Evolutionary conservation across 1,140 invertebrate genomes (phyloP).

Genomic region (Eupristina koningsbergeri): DNA sequence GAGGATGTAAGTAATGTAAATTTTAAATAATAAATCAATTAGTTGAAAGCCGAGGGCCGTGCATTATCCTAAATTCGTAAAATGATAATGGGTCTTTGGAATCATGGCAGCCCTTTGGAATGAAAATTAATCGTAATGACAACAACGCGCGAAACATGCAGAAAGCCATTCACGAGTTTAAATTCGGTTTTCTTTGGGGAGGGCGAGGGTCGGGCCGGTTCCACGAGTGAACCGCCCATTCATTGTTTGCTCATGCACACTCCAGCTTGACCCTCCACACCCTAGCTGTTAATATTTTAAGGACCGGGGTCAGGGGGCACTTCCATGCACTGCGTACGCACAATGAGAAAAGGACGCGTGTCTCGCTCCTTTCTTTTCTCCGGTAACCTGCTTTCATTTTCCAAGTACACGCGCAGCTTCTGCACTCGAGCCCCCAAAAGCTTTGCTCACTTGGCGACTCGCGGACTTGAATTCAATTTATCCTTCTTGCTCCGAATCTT

Average conservation of each 20-base stretch:
- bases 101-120: no score
- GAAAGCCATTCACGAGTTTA: not conserved
- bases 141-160: not conserved
- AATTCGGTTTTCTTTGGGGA: constrained; percentile 17
- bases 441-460: not conserved
- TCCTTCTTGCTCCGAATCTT: no score
- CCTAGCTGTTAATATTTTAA: constrained; percentile 45
- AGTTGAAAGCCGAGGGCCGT: not conserved
- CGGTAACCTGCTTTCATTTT: constrained; percentile 34
- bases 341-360: constrained; percentile 8
- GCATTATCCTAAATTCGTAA: not conserved
- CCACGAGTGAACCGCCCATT: not conserved
- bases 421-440: not conserved
- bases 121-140: constrained; percentile 12
- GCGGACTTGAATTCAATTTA: no score
- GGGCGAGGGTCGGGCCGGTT: no score
- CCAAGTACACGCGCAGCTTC: not conserved
- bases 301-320: not conserved
- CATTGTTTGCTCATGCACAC: constrained; percentile 25
- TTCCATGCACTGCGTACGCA: no score
- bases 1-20: no score
- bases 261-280: constrained; percentile 6
- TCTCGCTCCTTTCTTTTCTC: not conserved
- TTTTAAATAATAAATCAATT: not conserved
- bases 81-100: not conserved